These are phyloP conservation scores for Paedocypris sp. DNA, from an alignment of 2,113 vertebrate genomes.

Conservation along the genomic window DNA sequence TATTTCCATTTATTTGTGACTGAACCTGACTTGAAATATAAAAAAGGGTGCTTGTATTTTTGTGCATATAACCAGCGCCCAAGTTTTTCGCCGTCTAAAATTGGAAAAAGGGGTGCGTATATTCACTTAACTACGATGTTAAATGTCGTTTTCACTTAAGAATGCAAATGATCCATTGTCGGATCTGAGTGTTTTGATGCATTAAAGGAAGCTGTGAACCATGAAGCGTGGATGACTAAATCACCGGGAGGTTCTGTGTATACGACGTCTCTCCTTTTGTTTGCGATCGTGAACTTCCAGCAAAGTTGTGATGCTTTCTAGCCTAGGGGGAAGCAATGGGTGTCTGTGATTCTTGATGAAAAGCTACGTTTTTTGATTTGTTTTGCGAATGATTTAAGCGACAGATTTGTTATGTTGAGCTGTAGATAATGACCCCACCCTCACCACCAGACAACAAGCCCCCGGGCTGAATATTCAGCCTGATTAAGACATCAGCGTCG, in stretches of 20 bases:
- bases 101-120: no score
- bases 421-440: slow-evolving; percentile 33
- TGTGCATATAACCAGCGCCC: no score
- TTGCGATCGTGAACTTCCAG: slow-evolving; percentile 33
- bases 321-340: slow-evolving; percentile 62
- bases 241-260: slow-evolving; percentile 56
- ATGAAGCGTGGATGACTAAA: slow-evolving; percentile 46
- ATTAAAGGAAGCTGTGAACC: slow-evolving; percentile 55
- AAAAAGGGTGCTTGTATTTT: no score
- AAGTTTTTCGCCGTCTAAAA: no score
- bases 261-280: slow-evolving; percentile 37
- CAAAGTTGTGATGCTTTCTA: slow-evolving; percentile 42
- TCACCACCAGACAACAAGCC: slow-evolving; percentile 34
- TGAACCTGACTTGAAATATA: no score
- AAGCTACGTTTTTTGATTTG: slow-evolving; percentile 51
- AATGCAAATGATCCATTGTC: no score
- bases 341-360: slow-evolving; percentile 69
- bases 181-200: slow-evolving; percentile 54
- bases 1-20: no score
- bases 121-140: no score
- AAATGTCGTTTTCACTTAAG: no score
- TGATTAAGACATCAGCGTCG: slow-evolving; percentile 66
- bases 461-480: slow-evolving; percentile 48
- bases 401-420: slow-evolving; percentile 1
- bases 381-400: slow-evolving; percentile 18